Percentiles rank a stretch among this genome's conserved stretches.
These are phyloP conservation scores for Centroberyx gerrardi DNA, from an alignment of 2,797 vertebrate species.

Conservation along the genomic window DNA sequence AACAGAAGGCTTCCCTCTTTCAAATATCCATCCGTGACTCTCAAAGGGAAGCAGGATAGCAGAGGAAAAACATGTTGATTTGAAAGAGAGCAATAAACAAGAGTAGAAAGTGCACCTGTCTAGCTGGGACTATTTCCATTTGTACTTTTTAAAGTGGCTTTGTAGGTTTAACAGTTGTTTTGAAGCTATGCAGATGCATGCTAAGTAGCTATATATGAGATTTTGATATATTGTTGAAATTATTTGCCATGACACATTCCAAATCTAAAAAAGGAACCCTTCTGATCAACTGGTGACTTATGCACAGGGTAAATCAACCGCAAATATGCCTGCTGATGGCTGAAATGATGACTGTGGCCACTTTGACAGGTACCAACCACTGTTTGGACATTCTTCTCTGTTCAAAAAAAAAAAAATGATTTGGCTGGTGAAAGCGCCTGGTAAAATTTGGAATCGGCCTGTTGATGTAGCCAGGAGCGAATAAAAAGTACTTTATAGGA, in stretches of 20 bases:
- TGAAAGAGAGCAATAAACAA: constrained; percentile 31
- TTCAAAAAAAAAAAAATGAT: constrained; percentile 23
- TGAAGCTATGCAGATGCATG: not conserved
- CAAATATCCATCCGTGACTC: constrained; percentile 27
- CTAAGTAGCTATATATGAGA: not conserved
- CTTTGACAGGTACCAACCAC: constrained; percentile 6
- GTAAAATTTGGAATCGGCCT: constrained; percentile 39
- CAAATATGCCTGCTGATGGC: constrained; percentile 29
- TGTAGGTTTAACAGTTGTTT: constrained; percentile 5
- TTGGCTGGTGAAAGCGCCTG: constrained; percentile 23
- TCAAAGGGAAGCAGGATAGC: constrained; percentile 14
- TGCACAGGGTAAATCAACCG: constrained; percentile 33
- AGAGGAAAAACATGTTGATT: constrained; percentile 25
- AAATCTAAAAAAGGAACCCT: constrained; percentile 14
- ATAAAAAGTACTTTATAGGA: constrained; percentile 48
- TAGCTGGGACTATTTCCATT: constrained; percentile 7
- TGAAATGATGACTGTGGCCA: constrained; percentile 16
- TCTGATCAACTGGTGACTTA: constrained; percentile 34
- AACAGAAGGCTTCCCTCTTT: constrained; percentile 38
- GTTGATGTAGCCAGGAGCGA: constrained; percentile 45
- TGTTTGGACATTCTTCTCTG: constrained; percentile 16
- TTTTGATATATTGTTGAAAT: not conserved
- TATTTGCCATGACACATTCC: constrained; percentile 10
- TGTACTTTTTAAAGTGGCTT: constrained; percentile 1
- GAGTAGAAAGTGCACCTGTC: not conserved